Evolutionary conservation across 2,888 invertebrate species (phyloP).

Genomic region (Druceiella hillmani): DNA sequence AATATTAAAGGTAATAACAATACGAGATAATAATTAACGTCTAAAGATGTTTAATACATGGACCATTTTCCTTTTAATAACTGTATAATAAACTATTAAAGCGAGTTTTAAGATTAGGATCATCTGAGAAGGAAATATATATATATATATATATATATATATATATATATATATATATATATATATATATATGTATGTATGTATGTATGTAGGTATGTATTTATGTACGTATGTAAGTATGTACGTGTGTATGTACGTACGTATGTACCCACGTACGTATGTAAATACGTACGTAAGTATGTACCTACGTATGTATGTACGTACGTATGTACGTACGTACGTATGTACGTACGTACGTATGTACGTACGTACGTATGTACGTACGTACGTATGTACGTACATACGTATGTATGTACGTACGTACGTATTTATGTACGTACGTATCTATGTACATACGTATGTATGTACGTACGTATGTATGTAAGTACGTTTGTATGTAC

Average conservation of each 20-base stretch:
- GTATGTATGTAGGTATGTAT: neutral
- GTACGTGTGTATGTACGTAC: neutral
- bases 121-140: too few relatives aligned
- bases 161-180: too few relatives aligned
- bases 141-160: too few relatives aligned
- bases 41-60: too few relatives aligned
- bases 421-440: neutral
- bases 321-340: constrained; percentile 1
- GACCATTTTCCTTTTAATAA: too few relatives aligned
- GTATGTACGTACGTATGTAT: constrained; percentile 1
- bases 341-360: constrained; percentile 1
- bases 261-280: neutral
- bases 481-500: neutral
- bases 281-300: neutral
- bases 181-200: too few relatives aligned
- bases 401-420: constrained; percentile 1
- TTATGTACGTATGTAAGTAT: constrained; percentile 1
- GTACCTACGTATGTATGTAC: neutral
- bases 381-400: constrained; percentile 1
- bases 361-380: constrained; percentile 1
- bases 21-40: too few relatives aligned
- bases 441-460: neutral
- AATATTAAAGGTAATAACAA: too few relatives aligned
- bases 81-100: too few relatives aligned
- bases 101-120: too few relatives aligned